Evolutionary conservation across 2,888 invertebrate species (phyloP).

Genomic region (Luffia ferchaultella): DNA sequence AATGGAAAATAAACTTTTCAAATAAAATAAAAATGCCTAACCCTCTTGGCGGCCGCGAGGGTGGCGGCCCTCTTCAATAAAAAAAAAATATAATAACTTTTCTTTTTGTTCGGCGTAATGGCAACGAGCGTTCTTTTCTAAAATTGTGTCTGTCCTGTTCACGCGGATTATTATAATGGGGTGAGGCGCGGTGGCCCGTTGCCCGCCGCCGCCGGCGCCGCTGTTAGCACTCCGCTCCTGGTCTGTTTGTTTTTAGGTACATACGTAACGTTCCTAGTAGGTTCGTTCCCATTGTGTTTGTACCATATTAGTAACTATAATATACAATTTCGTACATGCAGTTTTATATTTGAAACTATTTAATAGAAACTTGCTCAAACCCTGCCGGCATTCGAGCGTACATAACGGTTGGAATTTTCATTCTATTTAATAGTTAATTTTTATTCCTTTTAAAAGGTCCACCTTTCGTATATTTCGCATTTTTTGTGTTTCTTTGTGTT

Average conservation of each 20-base stretch:
- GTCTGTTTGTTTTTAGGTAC: background rate
- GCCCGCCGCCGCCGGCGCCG: background rate
- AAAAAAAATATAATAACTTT: constrained; percentile 67
- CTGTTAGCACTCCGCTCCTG: background rate
- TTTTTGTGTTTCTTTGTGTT: too few species aligned
- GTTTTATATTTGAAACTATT: too few species aligned
- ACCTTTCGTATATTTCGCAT: too few species aligned
- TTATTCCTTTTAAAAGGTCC: too few species aligned
- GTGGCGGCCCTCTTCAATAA: constrained; percentile 59
- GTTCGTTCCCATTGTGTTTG: too few species aligned
- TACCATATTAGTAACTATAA: too few species aligned
- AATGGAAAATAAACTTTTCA: constrained; percentile 65
- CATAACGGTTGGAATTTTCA: too few species aligned
- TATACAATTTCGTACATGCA: too few species aligned
- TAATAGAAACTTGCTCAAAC: too few species aligned
- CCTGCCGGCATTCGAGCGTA: too few species aligned
- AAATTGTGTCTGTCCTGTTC: constrained; percentile 49
- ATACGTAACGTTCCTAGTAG: background rate
- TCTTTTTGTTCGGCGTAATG: constrained; percentile 65
- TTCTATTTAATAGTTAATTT: too few species aligned
- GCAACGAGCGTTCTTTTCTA: constrained; percentile 58
- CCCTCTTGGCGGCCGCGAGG: constrained; percentile 56
- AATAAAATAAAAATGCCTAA: constrained; percentile 61
- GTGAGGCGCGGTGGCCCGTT: constrained; percentile 19
- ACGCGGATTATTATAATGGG: constrained; percentile 52